These are phyloP conservation scores for Apteryx mantelli DNA, from an alignment of 2,113 vertebrate species.

Conservation along the genomic window DNA sequence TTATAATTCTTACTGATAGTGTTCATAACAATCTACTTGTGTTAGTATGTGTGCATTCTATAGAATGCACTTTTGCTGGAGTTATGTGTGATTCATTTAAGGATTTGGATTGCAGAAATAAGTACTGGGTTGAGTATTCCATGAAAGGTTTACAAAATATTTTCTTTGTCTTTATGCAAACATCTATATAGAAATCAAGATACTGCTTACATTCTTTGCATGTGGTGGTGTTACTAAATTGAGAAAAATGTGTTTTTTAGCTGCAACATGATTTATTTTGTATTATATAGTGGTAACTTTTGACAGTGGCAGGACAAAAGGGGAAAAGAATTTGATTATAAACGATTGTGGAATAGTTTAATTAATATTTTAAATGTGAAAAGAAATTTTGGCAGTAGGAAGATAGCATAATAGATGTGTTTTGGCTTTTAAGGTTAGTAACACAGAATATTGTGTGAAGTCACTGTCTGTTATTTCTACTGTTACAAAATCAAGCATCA, in stretches of 20 bases:
- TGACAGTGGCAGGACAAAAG: background rate
- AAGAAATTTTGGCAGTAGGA: background rate
- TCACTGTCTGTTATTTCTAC: background rate
- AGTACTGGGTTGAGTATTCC: background rate
- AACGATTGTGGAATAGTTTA: background rate
- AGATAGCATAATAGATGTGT: background rate
- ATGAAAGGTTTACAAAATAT: background rate
- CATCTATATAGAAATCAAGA: background rate
- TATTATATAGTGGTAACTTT: background rate
- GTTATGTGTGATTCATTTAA: background rate
- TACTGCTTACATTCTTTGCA: background rate
- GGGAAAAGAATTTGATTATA: background rate
- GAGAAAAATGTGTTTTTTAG: background rate
- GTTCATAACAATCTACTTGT: constrained; percentile 11
- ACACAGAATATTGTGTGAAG: background rate
- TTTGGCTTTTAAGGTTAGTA: background rate
- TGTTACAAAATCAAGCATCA: background rate
- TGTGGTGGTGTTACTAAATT: background rate
- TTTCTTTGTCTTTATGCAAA: background rate
- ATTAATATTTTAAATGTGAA: background rate
- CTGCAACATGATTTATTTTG: background rate
- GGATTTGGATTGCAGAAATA: background rate
- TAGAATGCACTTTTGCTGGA: background rate
- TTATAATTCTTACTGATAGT: constrained; percentile 16
- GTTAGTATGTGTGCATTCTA: constrained; percentile 3